A percentile compares a stretch with the other conserved stretches of the same genome.
These are phyloP conservation scores for Myoxocephalus aenaeus DNA, from an alignment of 2,797 vertebrate species.

Conservation along the genomic window DNA sequence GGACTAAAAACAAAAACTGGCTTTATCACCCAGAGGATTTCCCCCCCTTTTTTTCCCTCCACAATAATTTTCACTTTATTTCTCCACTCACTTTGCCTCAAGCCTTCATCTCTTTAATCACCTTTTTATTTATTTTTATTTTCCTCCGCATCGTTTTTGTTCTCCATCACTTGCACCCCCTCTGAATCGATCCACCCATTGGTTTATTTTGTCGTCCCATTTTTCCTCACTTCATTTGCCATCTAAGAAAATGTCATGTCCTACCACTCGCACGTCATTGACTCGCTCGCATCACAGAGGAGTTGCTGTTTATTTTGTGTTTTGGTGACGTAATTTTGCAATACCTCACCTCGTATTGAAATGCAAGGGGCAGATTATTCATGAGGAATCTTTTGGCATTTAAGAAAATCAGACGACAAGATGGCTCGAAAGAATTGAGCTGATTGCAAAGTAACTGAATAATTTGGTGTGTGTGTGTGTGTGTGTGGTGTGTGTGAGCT, in stretches of 20 bases:
- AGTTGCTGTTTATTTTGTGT: conserved; percentile 45
- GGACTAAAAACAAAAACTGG: conserved; percentile 65
- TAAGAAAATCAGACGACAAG: conserved; percentile 20
- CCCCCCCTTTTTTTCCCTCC: conserved; percentile 26
- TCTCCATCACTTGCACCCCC: conserved; percentile 28
- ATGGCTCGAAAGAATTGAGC: conserved; percentile 37
- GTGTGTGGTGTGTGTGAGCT: conserved; percentile 38
- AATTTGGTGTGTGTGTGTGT: conserved; percentile 35
- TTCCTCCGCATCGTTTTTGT: background rate
- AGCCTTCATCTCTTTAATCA: conserved; percentile 37
- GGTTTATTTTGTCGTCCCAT: conserved; percentile 56
- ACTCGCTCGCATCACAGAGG: conserved; percentile 53
- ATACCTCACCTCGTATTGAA: conserved; percentile 29
- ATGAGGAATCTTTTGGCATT: conserved; percentile 34
- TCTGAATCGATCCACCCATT: conserved; percentile 54
- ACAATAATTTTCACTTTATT: conserved; percentile 54
- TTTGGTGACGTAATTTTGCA: conserved; percentile 44
- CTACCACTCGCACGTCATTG: conserved; percentile 37
- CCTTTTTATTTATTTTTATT: background rate
- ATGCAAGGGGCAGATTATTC: conserved; percentile 31
- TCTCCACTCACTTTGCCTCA: conserved; percentile 31
- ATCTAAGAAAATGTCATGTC: conserved; percentile 44
- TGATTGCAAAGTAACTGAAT: conserved; percentile 53
- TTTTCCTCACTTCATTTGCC: conserved; percentile 33
- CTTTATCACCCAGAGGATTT: conserved; percentile 63